Conservation (phyloP, 1,140 invertebrate genomes). For the Lucilia sericata region DNA sequence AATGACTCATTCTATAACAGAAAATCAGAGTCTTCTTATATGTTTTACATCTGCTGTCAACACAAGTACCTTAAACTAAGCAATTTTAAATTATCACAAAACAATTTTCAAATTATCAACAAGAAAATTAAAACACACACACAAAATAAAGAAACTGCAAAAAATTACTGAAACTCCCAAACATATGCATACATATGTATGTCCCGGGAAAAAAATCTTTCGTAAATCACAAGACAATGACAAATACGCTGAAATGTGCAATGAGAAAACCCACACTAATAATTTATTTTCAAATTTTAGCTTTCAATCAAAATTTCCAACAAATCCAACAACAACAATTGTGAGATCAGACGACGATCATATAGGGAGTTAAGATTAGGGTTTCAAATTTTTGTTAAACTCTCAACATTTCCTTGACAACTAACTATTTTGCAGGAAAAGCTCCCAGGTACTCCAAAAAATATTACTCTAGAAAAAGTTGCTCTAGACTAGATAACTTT, state of each 20-base stretch:
- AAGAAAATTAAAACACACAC: neutral
- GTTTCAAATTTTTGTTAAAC: neutral
- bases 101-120: slow-evolving; percentile 18
- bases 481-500: too few species aligned
- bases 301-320: slow-evolving; percentile 7
- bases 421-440: too few species aligned
- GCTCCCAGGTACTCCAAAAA: too few species aligned
- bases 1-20: too few species aligned
- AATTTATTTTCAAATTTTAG: slow-evolving; percentile 16
- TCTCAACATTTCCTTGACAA: too few species aligned
- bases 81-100: too few species aligned
- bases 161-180: neutral
- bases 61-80: too few species aligned
- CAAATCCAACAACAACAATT: neutral
- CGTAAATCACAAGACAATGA: neutral
- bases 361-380: too few species aligned
- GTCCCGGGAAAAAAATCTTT: slow-evolving; percentile 8
- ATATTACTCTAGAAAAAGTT: too few species aligned
- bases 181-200: neutral
- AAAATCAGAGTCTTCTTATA: too few species aligned
- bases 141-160: neutral
- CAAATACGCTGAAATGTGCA: neutral
- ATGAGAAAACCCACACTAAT: neutral
- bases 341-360: neutral
- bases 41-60: too few species aligned